Conservation (phyloP, 2,888 invertebrate genomes). For the Oscheius sp. region DNA sequence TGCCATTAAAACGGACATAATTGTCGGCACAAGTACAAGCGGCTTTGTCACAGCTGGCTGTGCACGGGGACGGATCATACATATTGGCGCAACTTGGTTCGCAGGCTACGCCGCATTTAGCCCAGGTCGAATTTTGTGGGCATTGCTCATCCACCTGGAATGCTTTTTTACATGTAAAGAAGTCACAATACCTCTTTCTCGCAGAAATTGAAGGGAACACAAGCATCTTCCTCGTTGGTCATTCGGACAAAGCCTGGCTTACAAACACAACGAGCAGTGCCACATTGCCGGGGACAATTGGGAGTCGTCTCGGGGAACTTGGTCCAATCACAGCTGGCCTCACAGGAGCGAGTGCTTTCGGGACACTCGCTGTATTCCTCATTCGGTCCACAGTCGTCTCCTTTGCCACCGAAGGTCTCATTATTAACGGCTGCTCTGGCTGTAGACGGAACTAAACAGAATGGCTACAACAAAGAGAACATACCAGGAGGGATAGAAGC, state of each 20-base stretch:
- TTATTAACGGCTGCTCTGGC: slow-evolving; percentile 11
- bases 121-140: slow-evolving; percentile 67
- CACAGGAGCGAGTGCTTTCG: slow-evolving; percentile 67
- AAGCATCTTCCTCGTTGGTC: slow-evolving; percentile 61
- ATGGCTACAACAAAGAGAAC: background rate
- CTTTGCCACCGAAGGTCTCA: slow-evolving; percentile 27
- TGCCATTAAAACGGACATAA: slow-evolving; percentile 66
- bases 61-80: slow-evolving; percentile 69
- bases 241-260: slow-evolving; percentile 67
- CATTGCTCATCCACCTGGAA: slow-evolving; percentile 44
- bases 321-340: slow-evolving; percentile 72
- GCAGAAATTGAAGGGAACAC: slow-evolving; percentile 71
- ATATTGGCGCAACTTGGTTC: slow-evolving; percentile 69
- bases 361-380: slow-evolving; percentile 68
- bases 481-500: background rate
- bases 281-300: slow-evolving; percentile 55
- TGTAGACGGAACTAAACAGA: background rate
- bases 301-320: slow-evolving; percentile 61
- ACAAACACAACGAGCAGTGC: slow-evolving; percentile 52
- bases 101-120: slow-evolving; percentile 70
- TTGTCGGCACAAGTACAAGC: slow-evolving; percentile 72
- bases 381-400: slow-evolving; percentile 64
- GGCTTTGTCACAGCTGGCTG: slow-evolving; percentile 64
- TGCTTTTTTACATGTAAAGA: background rate
- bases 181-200: slow-evolving; percentile 54